These are phyloP conservation scores for Cydia fagiglandana DNA, from an alignment of 1,140 invertebrate species.

Conservation along the genomic window DNA sequence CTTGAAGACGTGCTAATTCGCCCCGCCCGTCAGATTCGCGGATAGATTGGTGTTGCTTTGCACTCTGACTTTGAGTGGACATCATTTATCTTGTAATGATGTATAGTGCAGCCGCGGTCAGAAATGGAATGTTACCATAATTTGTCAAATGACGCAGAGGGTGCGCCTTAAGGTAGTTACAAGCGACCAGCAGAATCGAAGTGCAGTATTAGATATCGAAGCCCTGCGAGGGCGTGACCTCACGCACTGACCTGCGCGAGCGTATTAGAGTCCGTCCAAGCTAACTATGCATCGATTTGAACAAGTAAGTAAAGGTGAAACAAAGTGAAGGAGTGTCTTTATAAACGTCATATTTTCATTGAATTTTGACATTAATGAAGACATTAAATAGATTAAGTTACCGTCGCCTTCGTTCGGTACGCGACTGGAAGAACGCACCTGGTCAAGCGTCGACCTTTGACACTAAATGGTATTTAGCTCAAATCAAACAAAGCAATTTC, in stretches of 20 bases:
- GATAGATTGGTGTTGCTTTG: conserved; percentile 3
- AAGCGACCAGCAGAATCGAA: not conserved
- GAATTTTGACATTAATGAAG: no score
- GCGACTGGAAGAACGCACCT: no score
- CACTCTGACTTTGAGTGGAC: conserved; percentile 1
- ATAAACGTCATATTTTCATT: no score
- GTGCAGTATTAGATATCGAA: conserved; percentile 7
- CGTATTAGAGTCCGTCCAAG: not conserved
- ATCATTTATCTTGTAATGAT: not conserved
- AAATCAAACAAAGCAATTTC: no score
- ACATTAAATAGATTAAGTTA: not conserved
- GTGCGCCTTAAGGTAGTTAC: no score
- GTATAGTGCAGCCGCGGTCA: no score
- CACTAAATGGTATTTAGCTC: no score
- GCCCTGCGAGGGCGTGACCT: conserved; percentile 8
- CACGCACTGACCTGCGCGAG: not conserved
- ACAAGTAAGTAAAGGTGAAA: not conserved
- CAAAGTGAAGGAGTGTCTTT: no score
- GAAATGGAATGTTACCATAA: no score
- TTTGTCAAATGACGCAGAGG: no score
- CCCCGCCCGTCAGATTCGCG: not conserved
- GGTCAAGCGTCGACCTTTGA: no score
- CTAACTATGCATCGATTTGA: no score
- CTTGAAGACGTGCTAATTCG: conserved; percentile 21
- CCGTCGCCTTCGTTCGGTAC: not conserved